Base-by-base conservation (phyloP, 2,797 vertebrate species). In the Premnoplex brunnescens region DNA sequence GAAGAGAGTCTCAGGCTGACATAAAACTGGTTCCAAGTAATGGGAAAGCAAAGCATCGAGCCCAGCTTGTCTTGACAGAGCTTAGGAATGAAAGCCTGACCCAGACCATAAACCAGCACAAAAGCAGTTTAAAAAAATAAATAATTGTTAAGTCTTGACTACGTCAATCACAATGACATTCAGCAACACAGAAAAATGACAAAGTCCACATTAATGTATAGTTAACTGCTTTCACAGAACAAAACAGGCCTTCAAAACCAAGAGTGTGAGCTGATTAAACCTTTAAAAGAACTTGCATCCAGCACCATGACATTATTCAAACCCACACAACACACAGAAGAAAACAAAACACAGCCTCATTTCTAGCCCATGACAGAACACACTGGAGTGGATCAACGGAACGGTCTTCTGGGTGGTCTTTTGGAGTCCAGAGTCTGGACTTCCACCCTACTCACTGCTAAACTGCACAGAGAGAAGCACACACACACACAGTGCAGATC, bases 371-470 rank as follows among this genome's bases (percentile, higher is more conserved):
- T 89, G 81, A 95, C 64, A 93, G 75, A 95, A 92, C 68, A 76
- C 54, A 51, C 62, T 30, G 80, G 79, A 88, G 79, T 81, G 22
- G 90, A 88, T 91, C 82, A 86, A 78, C 2, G 2, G 66, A 81
- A 88, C 93, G 91, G 91, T 93, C 85, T 95, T 93, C 89, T 95
- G 87, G 91, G 92, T 94, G 92, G 93, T 94, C 96, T 85, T 82
- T 20, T 24, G 37, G 39, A 87, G 52, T 39, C 44, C 79, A 48
- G 58, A 77, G 41, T 83, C 80, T 72, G 75, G 84, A 94, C 72
- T 59, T 92, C 75, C 88, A 85, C 64, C 81, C 67, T 36, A 36
- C 37, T 92, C 64, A 52, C 2, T 10, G 68, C 58, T 90, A 58
- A 92, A 66, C 6, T 80, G 60, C 56, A 60, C 6, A 36, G 64